Evolutionary conservation across 2,113 vertebrate genomes (phyloP).

Genomic region (Leptobrachium ailaonicum): DNA sequence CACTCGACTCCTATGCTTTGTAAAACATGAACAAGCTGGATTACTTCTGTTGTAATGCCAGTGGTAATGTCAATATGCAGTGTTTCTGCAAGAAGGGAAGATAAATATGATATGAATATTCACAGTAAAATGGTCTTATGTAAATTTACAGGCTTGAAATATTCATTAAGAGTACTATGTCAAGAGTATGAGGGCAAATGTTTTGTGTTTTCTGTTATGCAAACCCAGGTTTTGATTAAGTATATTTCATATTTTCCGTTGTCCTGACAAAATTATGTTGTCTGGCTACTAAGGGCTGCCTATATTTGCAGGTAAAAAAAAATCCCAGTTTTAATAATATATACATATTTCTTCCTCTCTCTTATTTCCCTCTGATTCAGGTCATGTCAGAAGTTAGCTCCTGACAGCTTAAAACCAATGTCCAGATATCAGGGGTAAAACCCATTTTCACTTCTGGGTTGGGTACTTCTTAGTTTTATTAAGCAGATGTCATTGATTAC

Average conservation of each 20-base stretch:
- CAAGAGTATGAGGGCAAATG: not conserved
- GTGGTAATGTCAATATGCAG: not conserved
- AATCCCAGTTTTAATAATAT: no score
- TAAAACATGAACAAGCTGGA: constrained; percentile 25
- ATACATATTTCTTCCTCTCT: no score
- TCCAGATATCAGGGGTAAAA: no score
- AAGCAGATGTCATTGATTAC: no score
- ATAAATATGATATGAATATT: not conserved
- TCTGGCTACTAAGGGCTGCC: no score
- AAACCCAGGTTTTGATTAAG: not conserved
- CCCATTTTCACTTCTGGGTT: no score
- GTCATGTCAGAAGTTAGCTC: no score
- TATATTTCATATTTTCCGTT: not conserved
- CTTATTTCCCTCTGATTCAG: no score
- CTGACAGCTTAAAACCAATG: no score
- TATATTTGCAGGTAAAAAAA: no score
- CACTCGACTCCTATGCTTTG: constrained; percentile 7
- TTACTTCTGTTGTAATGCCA: constrained; percentile 12
- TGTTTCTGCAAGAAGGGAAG: constrained; percentile 6
- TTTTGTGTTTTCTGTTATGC: not conserved
- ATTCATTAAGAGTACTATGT: not conserved
- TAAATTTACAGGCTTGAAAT: not conserved
- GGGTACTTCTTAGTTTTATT: no score
- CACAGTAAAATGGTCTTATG: constrained; percentile 7
- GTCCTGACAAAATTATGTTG: no score